Conservation (phyloP, 2,888 invertebrate species). For the Latrodectus hesperus region DNA sequence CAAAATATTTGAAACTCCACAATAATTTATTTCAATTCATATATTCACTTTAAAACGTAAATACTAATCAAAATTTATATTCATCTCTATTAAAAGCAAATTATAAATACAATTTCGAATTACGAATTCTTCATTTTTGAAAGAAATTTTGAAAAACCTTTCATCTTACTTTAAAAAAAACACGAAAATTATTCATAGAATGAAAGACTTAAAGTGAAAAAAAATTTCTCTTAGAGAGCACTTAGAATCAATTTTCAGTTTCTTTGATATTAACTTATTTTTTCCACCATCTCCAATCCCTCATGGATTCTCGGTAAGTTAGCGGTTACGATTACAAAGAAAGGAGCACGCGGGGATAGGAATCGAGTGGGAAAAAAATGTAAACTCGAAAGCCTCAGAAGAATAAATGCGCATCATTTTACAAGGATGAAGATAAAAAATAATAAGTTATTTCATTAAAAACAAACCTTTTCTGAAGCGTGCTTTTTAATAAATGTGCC, state of each 20-base stretch:
- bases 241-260: slow-evolving; percentile 51
- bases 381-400: not conserved
- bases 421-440: slow-evolving; percentile 12
- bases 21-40: too few relatives aligned
- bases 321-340: slow-evolving; percentile 31
- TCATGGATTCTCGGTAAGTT: slow-evolving; percentile 39
- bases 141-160: not conserved
- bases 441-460: slow-evolving; percentile 34
- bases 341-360: slow-evolving; percentile 1
- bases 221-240: slow-evolving; percentile 17
- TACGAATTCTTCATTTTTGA: not conserved
- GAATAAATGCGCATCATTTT: slow-evolving; percentile 19
- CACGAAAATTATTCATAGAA: slow-evolving; percentile 20
- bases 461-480: slow-evolving; percentile 28
- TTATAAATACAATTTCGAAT: not conserved
- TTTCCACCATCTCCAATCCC: slow-evolving; percentile 29
- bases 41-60: too few relatives aligned
- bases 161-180: not conserved
- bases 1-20: too few relatives aligned
- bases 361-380: not conserved
- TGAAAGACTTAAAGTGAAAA: not conserved
- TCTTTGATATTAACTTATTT: slow-evolving; percentile 45
- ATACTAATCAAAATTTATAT: too few relatives aligned
- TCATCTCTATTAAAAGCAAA: not conserved
- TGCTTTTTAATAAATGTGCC: slow-evolving; percentile 51